Conservation (phyloP, 1,140 invertebrate species). For the Branchinecta lynchi region DNA sequence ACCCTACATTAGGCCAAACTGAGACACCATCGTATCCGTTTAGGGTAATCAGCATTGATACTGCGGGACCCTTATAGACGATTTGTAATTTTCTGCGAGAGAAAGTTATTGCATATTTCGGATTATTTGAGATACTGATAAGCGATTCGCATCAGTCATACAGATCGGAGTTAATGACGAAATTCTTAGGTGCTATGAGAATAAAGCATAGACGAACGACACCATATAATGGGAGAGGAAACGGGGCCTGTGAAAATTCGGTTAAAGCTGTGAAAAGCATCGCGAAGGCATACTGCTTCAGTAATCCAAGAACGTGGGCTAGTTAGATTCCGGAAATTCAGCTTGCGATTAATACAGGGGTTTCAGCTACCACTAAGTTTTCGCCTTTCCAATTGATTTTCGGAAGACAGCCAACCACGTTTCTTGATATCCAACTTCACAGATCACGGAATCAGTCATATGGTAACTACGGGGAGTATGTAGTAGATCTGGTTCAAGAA, state of each 20-base stretch:
- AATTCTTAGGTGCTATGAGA: neutral
- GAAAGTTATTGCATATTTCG: neutral
- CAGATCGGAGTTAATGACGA: neutral
- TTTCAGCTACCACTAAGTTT: neutral
- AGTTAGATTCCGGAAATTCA: neutral
- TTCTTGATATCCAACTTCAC: neutral
- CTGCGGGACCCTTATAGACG: neutral
- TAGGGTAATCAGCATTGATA: conserved; percentile 10
- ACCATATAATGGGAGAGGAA: neutral
- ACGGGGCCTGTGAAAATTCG: neutral
- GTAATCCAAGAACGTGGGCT: neutral
- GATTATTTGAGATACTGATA: conserved; percentile 2
- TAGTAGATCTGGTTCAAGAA: neutral
- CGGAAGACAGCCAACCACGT: neutral
- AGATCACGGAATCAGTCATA: neutral
- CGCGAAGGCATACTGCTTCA: neutral
- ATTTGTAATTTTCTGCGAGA: neutral
- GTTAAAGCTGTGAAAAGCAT: neutral
- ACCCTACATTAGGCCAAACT: neutral
- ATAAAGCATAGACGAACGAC: neutral
- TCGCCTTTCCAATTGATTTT: conserved; percentile 8
- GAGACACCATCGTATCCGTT: neutral
- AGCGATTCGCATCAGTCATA: neutral
- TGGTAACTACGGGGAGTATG: neutral
- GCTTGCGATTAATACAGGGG: neutral